A percentile compares a stretch with the other conserved stretches of the same genome.
These are phyloP conservation scores for Dinothrombium tinctorium DNA, from an alignment of 1,140 invertebrate species.

Conservation along the genomic window DNA sequence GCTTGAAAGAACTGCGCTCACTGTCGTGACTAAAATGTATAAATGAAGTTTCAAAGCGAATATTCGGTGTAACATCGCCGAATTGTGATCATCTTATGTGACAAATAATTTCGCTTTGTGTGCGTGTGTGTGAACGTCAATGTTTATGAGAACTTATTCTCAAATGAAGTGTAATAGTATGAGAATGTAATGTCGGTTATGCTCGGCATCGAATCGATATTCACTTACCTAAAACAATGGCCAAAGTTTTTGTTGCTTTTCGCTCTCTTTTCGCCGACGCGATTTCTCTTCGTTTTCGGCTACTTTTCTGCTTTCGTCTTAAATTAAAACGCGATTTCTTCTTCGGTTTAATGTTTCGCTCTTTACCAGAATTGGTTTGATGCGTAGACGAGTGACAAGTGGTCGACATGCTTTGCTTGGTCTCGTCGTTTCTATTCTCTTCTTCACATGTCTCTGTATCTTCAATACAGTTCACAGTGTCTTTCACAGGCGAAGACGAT, in stretches of 20 bases:
- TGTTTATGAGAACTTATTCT: not conserved
- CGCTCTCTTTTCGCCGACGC: conserved; percentile 82
- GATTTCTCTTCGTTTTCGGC: conserved; percentile 76
- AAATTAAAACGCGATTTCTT: conserved; percentile 17
- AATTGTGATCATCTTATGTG: not conserved
- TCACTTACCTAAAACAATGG: conserved; percentile 89
- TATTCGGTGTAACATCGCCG: too few relatives aligned
- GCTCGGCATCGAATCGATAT: too few relatives aligned
- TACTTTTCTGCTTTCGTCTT: conserved; percentile 37
- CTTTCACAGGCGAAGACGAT: not conserved
- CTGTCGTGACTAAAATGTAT: too few relatives aligned
- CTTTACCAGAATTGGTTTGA: not conserved
- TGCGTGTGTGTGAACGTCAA: not conserved
- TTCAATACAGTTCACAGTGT: not conserved
- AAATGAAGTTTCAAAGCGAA: too few relatives aligned
- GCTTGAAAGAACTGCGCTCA: too few relatives aligned
- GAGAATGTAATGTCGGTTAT: too few relatives aligned
- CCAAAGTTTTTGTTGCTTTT: conserved; percentile 96
- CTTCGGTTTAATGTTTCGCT: conserved; percentile 3
- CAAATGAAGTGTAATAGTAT: too few relatives aligned
- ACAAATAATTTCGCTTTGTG: too few relatives aligned
- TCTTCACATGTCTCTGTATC: not conserved
- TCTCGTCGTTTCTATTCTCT: too few relatives aligned
- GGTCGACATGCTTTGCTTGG: too few relatives aligned
- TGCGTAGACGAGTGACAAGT: conserved; percentile 1